Conservation (phyloP, 2,888 invertebrate species). For the Acrocyrtus sp. region DNA sequence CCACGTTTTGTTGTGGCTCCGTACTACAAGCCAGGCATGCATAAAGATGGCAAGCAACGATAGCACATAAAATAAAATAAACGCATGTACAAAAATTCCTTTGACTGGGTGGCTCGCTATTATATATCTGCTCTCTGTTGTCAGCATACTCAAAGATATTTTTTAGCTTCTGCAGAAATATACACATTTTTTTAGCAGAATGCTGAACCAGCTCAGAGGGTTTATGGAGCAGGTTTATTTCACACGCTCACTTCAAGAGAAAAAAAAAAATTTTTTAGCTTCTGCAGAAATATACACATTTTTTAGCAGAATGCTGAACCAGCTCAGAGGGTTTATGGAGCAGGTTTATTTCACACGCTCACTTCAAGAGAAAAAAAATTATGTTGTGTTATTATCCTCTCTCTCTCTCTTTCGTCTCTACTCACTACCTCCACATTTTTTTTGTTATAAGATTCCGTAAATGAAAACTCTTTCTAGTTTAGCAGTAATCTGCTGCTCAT, state of each 20-base stretch:
- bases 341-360: slow-evolving; percentile 59
- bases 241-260: slow-evolving; percentile 51
- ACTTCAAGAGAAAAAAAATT: slow-evolving; percentile 8
- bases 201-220: slow-evolving; percentile 57
- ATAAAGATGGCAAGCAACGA: slow-evolving; percentile 47
- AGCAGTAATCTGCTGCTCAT: no score
- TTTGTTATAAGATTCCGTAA: no score
- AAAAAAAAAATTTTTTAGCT: no score
- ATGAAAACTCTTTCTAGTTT: no score
- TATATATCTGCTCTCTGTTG: no score
- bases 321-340: slow-evolving; percentile 58
- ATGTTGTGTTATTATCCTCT: slow-evolving; percentile 16
- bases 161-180: no score
- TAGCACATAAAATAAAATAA: no score
- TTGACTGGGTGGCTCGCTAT: slow-evolving; percentile 38
- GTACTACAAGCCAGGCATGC: slow-evolving; percentile 2
- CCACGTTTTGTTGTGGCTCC: not conserved
- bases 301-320: no score
- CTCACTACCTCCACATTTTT: not conserved
- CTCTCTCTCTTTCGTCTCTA: not conserved
- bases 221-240: slow-evolving; percentile 59
- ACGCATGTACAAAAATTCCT: slow-evolving; percentile 41
- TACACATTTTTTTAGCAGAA: no score
- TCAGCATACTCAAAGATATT: no score
- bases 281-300: no score